Percentiles rank a stretch among this genome's conserved stretches.
phyloP scores from a whole-genome alignment of 2,888 invertebrate species.

The Pegoplata infirma region DNA sequence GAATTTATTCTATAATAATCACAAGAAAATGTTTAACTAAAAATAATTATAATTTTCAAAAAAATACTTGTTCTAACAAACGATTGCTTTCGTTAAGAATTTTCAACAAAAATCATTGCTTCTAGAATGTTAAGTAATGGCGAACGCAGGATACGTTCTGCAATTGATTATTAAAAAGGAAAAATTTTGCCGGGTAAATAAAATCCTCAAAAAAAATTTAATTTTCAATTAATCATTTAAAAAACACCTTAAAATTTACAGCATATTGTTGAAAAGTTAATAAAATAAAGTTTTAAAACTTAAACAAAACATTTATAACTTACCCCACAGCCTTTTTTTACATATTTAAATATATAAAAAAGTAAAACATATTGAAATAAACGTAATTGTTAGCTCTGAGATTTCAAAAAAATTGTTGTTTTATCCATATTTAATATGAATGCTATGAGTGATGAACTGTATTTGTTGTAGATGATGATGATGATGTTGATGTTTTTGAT shows the following conservation, averaged over 20 bases:
- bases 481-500: slow-evolving; percentile 21
- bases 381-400: slow-evolving; percentile 8
- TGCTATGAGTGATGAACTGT: slow-evolving; percentile 52
- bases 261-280: not conserved
- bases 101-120: too few species aligned
- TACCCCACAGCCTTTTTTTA: slow-evolving; percentile 63
- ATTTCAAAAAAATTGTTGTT: slow-evolving; percentile 12
- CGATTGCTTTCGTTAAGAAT: too few species aligned
- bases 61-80: too few species aligned
- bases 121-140: too few species aligned
- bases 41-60: too few species aligned
- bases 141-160: too few species aligned
- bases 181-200: too few species aligned
- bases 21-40: too few species aligned
- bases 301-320: slow-evolving; percentile 47
- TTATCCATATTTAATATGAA: slow-evolving; percentile 40
- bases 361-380: slow-evolving; percentile 1
- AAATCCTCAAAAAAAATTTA: too few species aligned
- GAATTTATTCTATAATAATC: too few species aligned
- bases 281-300: slow-evolving; percentile 8
- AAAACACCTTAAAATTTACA: slow-evolving; percentile 23
- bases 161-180: too few species aligned
- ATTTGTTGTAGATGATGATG: not conserved
- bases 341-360: slow-evolving; percentile 33
- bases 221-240: not conserved